Evolutionary conservation across 2,113 vertebrate genomes (phyloP).

Genomic region (Microcebus murinus): DNA sequence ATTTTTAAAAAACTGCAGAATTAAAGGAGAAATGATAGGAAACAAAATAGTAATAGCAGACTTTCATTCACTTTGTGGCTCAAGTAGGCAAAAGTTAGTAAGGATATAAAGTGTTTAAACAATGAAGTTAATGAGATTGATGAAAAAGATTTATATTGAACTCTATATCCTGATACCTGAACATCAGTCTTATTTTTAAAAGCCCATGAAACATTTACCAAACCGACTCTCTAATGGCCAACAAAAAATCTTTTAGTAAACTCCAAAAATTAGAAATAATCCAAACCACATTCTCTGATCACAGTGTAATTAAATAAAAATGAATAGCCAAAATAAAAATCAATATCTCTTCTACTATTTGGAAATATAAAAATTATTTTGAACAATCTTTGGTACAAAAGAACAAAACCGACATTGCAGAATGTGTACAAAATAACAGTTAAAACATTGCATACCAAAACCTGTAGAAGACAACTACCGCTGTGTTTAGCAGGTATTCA

Average conservation of each 20-base stretch:
- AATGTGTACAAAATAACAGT: slow-evolving; percentile 12
- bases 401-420: not conserved
- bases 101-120: not conserved
- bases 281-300: not conserved
- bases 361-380: slow-evolving; percentile 1
- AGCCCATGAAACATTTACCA: not conserved
- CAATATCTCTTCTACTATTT: not conserved
- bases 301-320: not conserved
- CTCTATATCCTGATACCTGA: not conserved
- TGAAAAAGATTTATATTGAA: not conserved
- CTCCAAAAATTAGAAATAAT: not conserved
- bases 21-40: not conserved
- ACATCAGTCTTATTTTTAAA: slow-evolving; percentile 13
- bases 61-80: not conserved
- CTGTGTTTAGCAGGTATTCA: not conserved
- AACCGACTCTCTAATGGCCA: not conserved
- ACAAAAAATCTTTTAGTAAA: not conserved
- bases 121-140: not conserved
- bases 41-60: not conserved
- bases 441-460: slow-evolving; percentile 6
- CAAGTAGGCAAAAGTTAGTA: not conserved
- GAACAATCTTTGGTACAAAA: not conserved
- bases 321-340: not conserved
- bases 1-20: not conserved
- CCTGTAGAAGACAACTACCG: not conserved